Evolutionary conservation across 2,113 vertebrate species (phyloP).

Genomic region (Cheirogaleus medius): DNA sequence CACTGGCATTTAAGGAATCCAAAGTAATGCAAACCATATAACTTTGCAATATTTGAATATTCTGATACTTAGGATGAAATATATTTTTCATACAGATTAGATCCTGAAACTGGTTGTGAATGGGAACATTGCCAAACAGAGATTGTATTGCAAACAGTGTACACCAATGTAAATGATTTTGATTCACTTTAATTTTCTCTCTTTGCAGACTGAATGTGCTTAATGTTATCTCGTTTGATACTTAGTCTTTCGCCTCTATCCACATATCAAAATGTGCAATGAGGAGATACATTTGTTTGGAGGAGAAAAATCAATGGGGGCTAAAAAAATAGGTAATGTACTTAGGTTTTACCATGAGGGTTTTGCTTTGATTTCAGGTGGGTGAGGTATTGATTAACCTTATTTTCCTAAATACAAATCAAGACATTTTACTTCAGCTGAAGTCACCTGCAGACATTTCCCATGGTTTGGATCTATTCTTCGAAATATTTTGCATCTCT

Average conservation of each 20-base stretch:
- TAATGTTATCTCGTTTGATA: not conserved
- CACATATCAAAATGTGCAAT: not conserved
- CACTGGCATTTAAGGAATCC: conserved; percentile 19
- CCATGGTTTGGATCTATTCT: conserved; percentile 6
- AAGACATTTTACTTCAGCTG: not conserved
- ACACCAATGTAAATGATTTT: not conserved
- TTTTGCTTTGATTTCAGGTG: conserved; percentile 55
- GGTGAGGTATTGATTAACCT: not conserved
- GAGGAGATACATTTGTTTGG: not conserved
- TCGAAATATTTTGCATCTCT: conserved; percentile 31
- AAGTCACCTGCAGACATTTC: not conserved
- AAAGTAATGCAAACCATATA: not conserved
- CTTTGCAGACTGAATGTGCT: not conserved
- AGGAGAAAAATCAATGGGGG: not conserved
- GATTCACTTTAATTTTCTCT: conserved; percentile 2
- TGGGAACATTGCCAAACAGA: conserved; percentile 1
- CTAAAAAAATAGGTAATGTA: not conserved
- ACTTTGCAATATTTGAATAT: conserved; percentile 31
- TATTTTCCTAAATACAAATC: conserved; percentile 28
- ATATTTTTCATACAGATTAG: not conserved
- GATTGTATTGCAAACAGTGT: not conserved
- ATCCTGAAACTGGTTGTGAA: not conserved
- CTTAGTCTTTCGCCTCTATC: not conserved
- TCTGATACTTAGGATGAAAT: conserved; percentile 28
- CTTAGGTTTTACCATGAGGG: not conserved